These are phyloP conservation scores for Drosophila nr. perissopoda DNA, from an alignment of 2,888 invertebrate species.

Conservation along the genomic window DNA sequence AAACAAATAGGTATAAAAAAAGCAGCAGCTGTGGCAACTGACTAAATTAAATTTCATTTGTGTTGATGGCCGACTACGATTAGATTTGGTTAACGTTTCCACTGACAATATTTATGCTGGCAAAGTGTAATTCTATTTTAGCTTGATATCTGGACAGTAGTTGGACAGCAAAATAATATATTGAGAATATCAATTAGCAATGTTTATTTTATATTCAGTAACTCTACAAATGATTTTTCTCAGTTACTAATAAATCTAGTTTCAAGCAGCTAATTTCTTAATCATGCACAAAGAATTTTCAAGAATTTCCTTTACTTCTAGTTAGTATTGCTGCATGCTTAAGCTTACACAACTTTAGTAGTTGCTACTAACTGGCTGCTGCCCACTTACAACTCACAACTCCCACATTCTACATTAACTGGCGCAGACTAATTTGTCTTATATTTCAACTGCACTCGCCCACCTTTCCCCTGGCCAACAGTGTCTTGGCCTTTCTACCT, in stretches of 20 bases:
- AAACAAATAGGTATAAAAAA: background rate
- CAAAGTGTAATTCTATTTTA: background rate
- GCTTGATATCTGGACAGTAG: background rate
- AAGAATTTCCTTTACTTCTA: background rate
- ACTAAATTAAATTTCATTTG: constrained; percentile 50
- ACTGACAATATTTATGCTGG: background rate
- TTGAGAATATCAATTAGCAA: background rate
- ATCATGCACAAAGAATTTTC: background rate
- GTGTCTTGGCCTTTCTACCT: background rate
- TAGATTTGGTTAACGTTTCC: constrained; percentile 15
- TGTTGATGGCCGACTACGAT: constrained; percentile 16
- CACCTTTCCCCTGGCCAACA: background rate
- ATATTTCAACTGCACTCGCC: constrained; percentile 38
- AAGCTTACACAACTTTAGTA: constrained; percentile 1
- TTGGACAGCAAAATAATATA: background rate
- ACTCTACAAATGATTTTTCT: background rate
- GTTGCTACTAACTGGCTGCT: constrained; percentile 5
- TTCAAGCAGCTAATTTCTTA: background rate
- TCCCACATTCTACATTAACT: constrained; percentile 34
- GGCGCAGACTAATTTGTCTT: constrained; percentile 65
- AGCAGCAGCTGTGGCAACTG: constrained; percentile 30
- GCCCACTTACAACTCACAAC: constrained; percentile 7
- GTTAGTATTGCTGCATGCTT: background rate
- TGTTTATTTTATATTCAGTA: background rate
- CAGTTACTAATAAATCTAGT: background rate